Evolutionary conservation across 2,113 vertebrate genomes (phyloP).

Genomic region (Lonchura striata): DNA sequence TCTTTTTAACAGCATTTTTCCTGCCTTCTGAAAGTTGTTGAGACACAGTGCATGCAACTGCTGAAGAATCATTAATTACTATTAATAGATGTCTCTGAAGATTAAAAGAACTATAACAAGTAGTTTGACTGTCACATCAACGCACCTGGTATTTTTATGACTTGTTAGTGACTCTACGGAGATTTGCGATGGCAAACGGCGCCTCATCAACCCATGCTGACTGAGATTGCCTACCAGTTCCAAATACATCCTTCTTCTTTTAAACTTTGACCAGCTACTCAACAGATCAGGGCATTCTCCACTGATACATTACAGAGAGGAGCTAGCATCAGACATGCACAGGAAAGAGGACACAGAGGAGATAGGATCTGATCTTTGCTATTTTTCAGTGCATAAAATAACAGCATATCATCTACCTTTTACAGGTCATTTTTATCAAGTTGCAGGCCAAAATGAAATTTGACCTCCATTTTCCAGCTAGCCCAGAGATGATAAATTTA

Average conservation of each 20-base stretch:
- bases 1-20: constrained; percentile 40
- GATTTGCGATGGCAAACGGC: constrained; percentile 53
- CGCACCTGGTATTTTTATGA: constrained; percentile 63
- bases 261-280: constrained; percentile 62
- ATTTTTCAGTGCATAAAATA: constrained; percentile 78
- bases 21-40: constrained; percentile 52
- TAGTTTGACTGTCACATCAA: constrained; percentile 69
- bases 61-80: constrained; percentile 74
- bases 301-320: constrained; percentile 31
- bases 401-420: constrained; percentile 77
- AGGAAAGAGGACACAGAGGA: constrained; percentile 11
- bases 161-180: constrained; percentile 59
- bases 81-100: constrained; percentile 73
- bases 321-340: constrained; percentile 14
- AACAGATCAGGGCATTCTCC: constrained; percentile 56
- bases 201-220: constrained; percentile 46
- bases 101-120: constrained; percentile 69
- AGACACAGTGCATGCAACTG: constrained; percentile 60
- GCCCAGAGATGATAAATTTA: constrained; percentile 68
- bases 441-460: constrained; percentile 72
- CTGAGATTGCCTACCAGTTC: constrained; percentile 54
- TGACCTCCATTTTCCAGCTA: constrained; percentile 79
- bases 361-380: constrained; percentile 65
- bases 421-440: constrained; percentile 77
- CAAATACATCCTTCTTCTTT: constrained; percentile 66